These are phyloP conservation scores for Polypedilum vanderplanki DNA, from an alignment of 1,140 invertebrate species.

Conservation along the genomic window DNA sequence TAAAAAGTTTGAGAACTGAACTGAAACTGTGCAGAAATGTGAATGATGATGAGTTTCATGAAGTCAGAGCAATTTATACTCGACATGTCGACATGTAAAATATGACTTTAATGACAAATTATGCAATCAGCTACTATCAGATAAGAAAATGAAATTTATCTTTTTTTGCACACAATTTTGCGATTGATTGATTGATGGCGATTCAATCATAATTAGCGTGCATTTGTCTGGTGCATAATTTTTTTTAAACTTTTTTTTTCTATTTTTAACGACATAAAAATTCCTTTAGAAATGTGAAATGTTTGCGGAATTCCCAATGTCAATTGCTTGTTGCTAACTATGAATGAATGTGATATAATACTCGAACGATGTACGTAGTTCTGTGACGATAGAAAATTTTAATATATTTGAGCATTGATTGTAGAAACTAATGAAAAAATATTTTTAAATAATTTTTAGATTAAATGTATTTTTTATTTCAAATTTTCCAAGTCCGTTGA, in stretches of 20 bases:
- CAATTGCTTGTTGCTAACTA: background rate
- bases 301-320: background rate
- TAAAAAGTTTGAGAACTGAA: no score
- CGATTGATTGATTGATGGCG: conserved; percentile 1
- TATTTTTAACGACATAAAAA: background rate
- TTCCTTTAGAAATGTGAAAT: no score
- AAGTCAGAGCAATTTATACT: conserved; percentile 5
- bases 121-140: conserved; percentile 14
- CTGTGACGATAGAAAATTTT: no score
- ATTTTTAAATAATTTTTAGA: no score
- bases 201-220: conserved; percentile 16
- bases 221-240: conserved; percentile 15
- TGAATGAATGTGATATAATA: background rate
- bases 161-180: conserved; percentile 3
- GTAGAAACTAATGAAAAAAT: no score
- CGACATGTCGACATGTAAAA: background rate
- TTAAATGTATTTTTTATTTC: no score
- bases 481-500: no score
- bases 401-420: no score
- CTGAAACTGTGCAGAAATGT: background rate
- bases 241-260: background rate
- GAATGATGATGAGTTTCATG: background rate
- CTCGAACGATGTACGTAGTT: background rate
- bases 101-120: conserved; percentile 9
- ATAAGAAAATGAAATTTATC: background rate